phyloP scores from a whole-genome alignment of 2,888 invertebrate genomes.

The Erynnis tages region DNA sequence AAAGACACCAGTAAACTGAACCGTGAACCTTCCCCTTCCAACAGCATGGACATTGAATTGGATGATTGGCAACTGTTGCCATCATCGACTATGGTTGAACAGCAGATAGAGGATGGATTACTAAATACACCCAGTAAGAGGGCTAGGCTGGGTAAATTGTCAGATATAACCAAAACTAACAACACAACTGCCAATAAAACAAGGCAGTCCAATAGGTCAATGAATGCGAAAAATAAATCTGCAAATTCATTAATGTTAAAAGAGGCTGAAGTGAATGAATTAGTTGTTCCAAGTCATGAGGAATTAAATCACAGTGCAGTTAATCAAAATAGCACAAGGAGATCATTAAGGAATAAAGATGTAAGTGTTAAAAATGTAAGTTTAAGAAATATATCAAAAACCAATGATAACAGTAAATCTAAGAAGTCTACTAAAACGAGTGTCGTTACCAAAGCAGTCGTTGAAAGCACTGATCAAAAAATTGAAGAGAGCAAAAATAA shows the following conservation, averaged over 20 bases:
- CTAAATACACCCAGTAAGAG: conserved; percentile 49
- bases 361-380: conserved; percentile 5
- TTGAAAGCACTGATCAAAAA: background rate
- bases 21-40: conserved; percentile 52
- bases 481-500: background rate
- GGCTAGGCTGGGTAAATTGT: conserved; percentile 47
- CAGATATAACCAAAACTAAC: conserved; percentile 45
- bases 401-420: conserved; percentile 3
- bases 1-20: conserved; percentile 35
- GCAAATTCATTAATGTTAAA: conserved; percentile 29
- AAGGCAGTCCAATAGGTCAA: conserved; percentile 41
- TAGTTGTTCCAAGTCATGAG: background rate
- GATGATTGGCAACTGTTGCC: conserved; percentile 67
- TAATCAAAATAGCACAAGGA: conserved; percentile 3
- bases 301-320: background rate
- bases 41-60: conserved; percentile 62
- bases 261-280: conserved; percentile 1
- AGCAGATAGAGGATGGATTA: conserved; percentile 47
- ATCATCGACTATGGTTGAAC: conserved; percentile 72
- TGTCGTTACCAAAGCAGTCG: background rate
- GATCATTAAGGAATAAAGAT: background rate
- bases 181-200: conserved; percentile 35
- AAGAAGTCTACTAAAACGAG: background rate
- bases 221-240: conserved; percentile 39
- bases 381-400: background rate